These are phyloP conservation scores for Conger conger DNA, from an alignment of 2,113 vertebrate species.

Conservation along the genomic window DNA sequence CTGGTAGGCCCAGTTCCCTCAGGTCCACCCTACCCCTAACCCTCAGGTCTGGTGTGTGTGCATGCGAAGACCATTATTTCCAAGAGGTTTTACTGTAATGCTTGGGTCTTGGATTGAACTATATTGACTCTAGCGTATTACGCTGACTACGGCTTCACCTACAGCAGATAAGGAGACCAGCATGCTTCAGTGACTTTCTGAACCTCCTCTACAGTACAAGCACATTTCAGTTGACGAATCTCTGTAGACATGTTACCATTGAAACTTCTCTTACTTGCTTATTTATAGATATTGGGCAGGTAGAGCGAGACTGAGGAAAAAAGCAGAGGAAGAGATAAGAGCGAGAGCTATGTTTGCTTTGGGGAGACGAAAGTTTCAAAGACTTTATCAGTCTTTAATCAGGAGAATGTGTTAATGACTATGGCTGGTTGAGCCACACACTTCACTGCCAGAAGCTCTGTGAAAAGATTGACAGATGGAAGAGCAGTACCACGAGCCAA, in stretches of 20 bases:
- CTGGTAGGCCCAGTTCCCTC: too few species aligned
- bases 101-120: neutral
- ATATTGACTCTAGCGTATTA: neutral
- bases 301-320: slow-evolving; percentile 4
- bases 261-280: slow-evolving; percentile 21
- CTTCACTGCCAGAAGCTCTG: neutral
- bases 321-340: neutral
- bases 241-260: slow-evolving; percentile 25
- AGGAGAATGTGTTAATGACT: slow-evolving; percentile 9
- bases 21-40: too few species aligned
- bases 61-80: neutral
- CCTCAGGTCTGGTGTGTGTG: too few species aligned
- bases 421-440: neutral
- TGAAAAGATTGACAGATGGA: slow-evolving; percentile 27
- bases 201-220: slow-evolving; percentile 2
- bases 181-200: slow-evolving; percentile 8
- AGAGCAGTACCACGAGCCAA: neutral
- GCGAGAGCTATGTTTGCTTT: neutral
- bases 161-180: neutral
- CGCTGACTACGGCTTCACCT: neutral
- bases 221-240: slow-evolving; percentile 28
- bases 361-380: neutral
- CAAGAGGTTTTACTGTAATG: neutral
- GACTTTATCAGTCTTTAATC: neutral
- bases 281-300: slow-evolving; percentile 28